A percentile compares a stretch with the other conserved stretches of the same genome.
Evolutionary conservation across 2,888 invertebrate genomes (phyloP).

Genomic region (Sarcophaga caerulescens): DNA sequence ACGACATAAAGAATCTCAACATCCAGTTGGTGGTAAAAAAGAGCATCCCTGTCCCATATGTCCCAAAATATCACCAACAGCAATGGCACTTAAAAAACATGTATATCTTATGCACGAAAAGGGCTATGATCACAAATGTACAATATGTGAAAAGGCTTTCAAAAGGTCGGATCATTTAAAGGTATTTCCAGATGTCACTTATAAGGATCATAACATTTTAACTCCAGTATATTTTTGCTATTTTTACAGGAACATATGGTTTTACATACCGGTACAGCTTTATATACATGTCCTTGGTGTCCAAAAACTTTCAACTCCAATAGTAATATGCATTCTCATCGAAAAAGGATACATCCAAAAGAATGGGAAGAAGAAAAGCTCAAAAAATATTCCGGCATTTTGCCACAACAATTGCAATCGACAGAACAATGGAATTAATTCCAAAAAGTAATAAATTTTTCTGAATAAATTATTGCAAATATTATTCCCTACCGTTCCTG

Average conservation of each 20-base stretch:
- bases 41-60: slow-evolving; percentile 76
- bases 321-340: slow-evolving; percentile 80
- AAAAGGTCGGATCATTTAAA: slow-evolving; percentile 74
- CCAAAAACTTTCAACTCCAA: slow-evolving; percentile 80
- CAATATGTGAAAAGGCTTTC: slow-evolving; percentile 78
- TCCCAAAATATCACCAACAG: slow-evolving; percentile 78
- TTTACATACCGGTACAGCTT: slow-evolving; percentile 78
- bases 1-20: slow-evolving; percentile 76
- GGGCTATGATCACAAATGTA: slow-evolving; percentile 76
- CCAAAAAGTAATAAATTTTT: background rate
- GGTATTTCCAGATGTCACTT: background rate
- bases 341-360: slow-evolving; percentile 78
- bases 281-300: slow-evolving; percentile 79
- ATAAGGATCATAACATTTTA: background rate
- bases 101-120: slow-evolving; percentile 77
- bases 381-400: slow-evolving; percentile 41
- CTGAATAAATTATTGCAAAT: too few relatives aligned
- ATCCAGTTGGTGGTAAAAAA: slow-evolving; percentile 75
- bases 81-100: slow-evolving; percentile 78
- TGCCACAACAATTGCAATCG: background rate
- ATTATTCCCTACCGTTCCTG: too few relatives aligned
- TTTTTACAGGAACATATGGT: slow-evolving; percentile 78
- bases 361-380: slow-evolving; percentile 71
- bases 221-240: background rate
- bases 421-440: background rate